Base-by-base conservation (phyloP, 2,888 invertebrate genomes). In the Erebia palarica region DNA sequence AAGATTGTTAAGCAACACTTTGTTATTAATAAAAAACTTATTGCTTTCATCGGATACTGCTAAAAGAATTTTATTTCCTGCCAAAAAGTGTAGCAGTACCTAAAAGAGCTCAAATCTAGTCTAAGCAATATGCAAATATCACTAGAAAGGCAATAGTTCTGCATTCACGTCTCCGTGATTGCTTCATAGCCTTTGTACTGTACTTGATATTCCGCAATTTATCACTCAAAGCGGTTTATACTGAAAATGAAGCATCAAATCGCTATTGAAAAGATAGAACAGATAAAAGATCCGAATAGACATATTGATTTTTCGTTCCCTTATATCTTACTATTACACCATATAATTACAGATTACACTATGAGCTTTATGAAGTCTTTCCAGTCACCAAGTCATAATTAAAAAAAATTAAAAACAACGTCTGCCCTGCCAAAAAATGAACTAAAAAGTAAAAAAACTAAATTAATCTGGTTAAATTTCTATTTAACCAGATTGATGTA, bases 131-230 rank as follows among this genome's bases (percentile, higher is more conserved):
- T 61, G 59, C 68, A 73, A 66, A 73, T 59, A 67, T 66, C 57
- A 68, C 21, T 63, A 71, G 73, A 69, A 74, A 72, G 72, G 68
- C 68, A 71, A 74, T 75, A 71, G 71, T n/a, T n/a, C 73, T 75
- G 73, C 66, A 74, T 78, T 74, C 77, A 69, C 73, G 70, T 70
- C 69, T 76, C 68, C 69, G 70, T 75, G 72, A 75, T 77, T 78
- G 68, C 79, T 79, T 79, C 75, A 80, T 72, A 75, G 75, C 71
- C 75, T 80, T 78, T 71, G 74, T 67, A 64, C 36, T 47, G 72
- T 58, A 55, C 72, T 83, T 77, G 75, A 80, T 81, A 81, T 83
- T 86, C 80, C 79, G 79, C 76, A 80, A 79, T 75, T 78, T 79
- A 77, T 78, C 77, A 76, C 77, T 58, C 67, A 63, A 60, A 42